phyloP scores from a whole-genome alignment of 2,113 vertebrate species.

The Paratilapia polleni region DNA sequence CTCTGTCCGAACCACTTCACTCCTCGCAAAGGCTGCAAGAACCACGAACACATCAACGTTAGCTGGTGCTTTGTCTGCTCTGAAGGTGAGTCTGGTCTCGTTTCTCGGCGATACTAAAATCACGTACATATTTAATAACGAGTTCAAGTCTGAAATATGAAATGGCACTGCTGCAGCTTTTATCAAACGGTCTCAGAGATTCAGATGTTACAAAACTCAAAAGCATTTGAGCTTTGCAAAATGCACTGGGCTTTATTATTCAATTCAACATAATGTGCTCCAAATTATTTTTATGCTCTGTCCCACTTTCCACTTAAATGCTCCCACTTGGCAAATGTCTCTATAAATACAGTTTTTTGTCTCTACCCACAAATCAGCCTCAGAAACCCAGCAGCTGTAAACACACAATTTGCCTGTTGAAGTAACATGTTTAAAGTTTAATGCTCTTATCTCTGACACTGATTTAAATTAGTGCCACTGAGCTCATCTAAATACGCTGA shows the following conservation, averaged over 20 bases:
- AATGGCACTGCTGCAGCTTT: background rate
- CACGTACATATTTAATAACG: background rate
- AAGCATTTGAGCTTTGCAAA: background rate
- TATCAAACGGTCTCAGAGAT: background rate
- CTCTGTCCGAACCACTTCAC: constrained; percentile 98
- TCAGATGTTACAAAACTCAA: background rate
- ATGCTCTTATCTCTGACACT: background rate
- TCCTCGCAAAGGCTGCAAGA: constrained; percentile 92
- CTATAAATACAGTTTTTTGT: background rate
- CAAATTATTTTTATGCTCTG: background rate
- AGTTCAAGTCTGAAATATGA: background rate
- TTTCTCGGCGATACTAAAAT: background rate
- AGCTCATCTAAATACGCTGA: background rate
- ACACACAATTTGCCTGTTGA: background rate
- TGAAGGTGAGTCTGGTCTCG: constrained; percentile 84
- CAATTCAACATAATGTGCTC: background rate
- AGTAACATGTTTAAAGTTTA: background rate
- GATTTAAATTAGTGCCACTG: background rate
- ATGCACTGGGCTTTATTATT: background rate
- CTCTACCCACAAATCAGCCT: background rate
- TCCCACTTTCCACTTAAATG: constrained; percentile 8
- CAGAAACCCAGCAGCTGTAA: background rate
- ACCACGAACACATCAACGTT: constrained; percentile 98
- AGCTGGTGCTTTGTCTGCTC: constrained; percentile 99
- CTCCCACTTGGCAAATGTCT: background rate